Evolutionary conservation across 2,888 invertebrate genomes (phyloP), one percentile per base, ranked within the genome.

Genomic region (Nomada lathburiana): DNA sequence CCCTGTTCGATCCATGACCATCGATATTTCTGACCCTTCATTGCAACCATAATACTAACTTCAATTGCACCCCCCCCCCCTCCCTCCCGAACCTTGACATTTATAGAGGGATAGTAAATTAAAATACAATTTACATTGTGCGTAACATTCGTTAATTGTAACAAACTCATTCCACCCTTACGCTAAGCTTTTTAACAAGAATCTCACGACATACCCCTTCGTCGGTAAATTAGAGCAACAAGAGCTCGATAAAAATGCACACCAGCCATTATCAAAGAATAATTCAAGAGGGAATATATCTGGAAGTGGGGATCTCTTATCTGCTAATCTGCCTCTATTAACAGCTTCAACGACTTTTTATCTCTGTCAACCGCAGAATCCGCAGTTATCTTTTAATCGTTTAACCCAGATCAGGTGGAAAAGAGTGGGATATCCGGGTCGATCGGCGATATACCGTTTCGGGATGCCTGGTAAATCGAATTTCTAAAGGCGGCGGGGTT

Each of bases 351-450:
- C 79, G 76, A 53, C 36, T 60, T 52, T 69, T 73, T 68, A 68
- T 80, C 79, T 59, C 20, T 20, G 29, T 11, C 57, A 13, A 63
- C 60, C 26, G 29, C 53, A 29, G n/a, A n/a, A 16, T 20, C 9
- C 36, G 36, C 23, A n/a, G 70, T 63, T 79, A 80, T 79, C 73
- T 78, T 79, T 80, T 59, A 68, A 80, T 80, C 80, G 72, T 52
- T 63, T 79, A 79, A 79, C 80, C 80, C 23, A 73, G 26, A 71
- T 71, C 18, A n/a, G 1, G 5, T 11, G 20, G 2, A 2, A 62
- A 44, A 13, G 26, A 16, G 59, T 13, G 50, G 26, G n/a, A 63
- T 42, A 42, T 62, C 29, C 16, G 57, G 59, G 73, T 73, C 76
- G 64, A 65, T 59, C 47, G 10, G 1, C 20, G 20, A 26, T 26